Conservation (phyloP, 2,888 invertebrate genomes). For the Leptinotarsa tumamoca region DNA sequence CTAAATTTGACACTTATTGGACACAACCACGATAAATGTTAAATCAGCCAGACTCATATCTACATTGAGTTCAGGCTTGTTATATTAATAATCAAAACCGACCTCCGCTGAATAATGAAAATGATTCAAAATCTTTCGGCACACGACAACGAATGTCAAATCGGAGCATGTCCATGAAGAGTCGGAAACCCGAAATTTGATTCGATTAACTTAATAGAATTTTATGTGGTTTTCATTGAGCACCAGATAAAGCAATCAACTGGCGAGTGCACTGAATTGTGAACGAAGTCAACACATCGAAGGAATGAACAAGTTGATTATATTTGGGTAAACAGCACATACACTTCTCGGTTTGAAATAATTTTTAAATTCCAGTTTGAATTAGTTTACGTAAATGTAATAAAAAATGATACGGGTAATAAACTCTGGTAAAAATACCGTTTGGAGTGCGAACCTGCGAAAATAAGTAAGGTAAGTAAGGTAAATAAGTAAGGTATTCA, state of each 20-base stretch:
- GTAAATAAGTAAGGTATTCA: too few species aligned
- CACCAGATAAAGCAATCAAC: constrained; percentile 6
- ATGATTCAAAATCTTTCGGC: constrained; percentile 1
- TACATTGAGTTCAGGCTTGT: neutral
- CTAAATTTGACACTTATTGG: neutral
- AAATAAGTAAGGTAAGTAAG: too few species aligned
- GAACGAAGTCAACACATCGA: neutral
- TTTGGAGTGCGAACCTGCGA: too few species aligned
- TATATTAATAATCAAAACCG: neutral
- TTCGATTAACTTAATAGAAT: constrained; percentile 7
- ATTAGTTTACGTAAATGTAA: too few species aligned
- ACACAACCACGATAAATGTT: neutral
- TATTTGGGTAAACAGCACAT: too few species aligned
- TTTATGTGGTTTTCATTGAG: constrained; percentile 12
- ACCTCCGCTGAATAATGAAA: neutral
- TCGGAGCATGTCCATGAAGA: neutral
- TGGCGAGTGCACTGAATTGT: neutral
- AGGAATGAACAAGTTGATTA: neutral
- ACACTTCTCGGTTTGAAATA: too few species aligned
- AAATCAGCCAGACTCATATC: neutral
- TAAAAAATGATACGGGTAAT: too few species aligned
- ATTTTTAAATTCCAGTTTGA: too few species aligned
- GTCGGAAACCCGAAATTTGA: neutral
- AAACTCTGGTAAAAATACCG: too few species aligned
- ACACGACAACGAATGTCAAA: constrained; percentile 1